Base-by-base conservation (phyloP, 2,888 invertebrate genomes). In the Cartodere bifasciata region DNA sequence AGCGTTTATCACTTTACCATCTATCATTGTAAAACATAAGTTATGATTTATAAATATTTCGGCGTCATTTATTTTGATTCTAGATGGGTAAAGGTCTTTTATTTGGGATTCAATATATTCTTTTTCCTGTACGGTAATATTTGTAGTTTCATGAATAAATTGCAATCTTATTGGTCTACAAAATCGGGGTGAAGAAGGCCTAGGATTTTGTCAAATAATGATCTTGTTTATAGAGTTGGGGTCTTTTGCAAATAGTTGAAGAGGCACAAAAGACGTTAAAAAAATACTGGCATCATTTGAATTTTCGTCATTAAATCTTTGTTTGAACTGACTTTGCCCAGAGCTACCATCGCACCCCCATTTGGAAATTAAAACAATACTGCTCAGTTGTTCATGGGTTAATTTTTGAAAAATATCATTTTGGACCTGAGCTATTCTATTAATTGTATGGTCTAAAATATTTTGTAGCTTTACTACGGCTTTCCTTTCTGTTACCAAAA, bases 141-240 rank as follows among this genome's bases (percentile, higher is more conserved):
- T n/a, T 16, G 40, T 36, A 28, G 42, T 38, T 31, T 52, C 48
- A 34, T 49, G 46, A 14, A 38, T 23, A 42, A 47, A 49, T 34
- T 46, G 36, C 32, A 50, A 41, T 39, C 44, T 46, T 28, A 50
- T 26, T 11, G 47, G 46, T 31, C 47, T 41, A 39, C 47, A 53
- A 29, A 37, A 52, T 22, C 43, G 35, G 4, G 48, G 46, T 13
- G 47, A 49, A 17, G 41, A 29, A 7, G 47, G 44, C 16, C 45
- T 25, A 17, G 43, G 46, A 34, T 52, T 50, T 45, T 48, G 41
- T 47, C 47, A 47, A 32, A 51, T 30, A 24, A 42, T 33, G 35
- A 41, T 46, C 30, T 36, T 23, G 29, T 37, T 37, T 26, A 41
- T 17, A 35, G n/a, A n/a, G n/a, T n/a, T n/a, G n/a, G n/a, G n/a